phyloP scores from a whole-genome alignment of 2,113 vertebrate species.

The Hippocampus mohnikei region DNA sequence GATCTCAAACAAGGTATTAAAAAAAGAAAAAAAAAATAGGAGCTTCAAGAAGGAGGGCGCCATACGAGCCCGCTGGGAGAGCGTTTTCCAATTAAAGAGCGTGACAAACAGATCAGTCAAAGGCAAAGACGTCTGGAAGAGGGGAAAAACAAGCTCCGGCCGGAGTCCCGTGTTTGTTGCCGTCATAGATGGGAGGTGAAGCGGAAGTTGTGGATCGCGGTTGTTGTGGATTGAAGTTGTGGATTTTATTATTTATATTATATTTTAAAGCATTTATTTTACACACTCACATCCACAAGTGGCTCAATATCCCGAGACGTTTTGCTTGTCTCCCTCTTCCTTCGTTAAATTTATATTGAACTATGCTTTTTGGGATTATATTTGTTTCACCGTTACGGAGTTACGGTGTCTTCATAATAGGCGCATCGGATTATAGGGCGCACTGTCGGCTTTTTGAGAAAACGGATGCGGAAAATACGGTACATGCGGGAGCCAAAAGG shows the following conservation, averaged over 20 bases:
- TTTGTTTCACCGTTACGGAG: too few species aligned
- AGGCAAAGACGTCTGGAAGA: background rate
- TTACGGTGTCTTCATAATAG: too few species aligned
- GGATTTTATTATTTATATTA: conserved; percentile 3
- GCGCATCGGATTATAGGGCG: too few species aligned
- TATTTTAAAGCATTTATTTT: too few species aligned
- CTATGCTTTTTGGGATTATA: too few species aligned
- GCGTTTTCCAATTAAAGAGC: conserved; percentile 2
- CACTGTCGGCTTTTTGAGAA: too few species aligned
- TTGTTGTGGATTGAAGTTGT: too few species aligned
- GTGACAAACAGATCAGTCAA: conserved; percentile 13
- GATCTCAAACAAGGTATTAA: conserved; percentile 10
- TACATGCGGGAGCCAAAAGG: conserved; percentile 49
- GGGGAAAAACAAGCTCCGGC: conserved; percentile 3
- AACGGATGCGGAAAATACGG: conserved; percentile 29
- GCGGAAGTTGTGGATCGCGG: conserved; percentile 48
- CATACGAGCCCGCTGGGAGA: background rate
- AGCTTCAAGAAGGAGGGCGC: background rate
- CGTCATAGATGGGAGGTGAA: conserved; percentile 17
- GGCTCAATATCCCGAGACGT: too few species aligned
- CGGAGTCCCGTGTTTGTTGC: background rate
- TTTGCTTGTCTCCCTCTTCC: too few species aligned
- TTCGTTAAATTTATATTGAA: too few species aligned
- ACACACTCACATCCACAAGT: too few species aligned
- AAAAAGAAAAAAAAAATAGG: background rate